A percentile compares a stretch with the other conserved stretches of the same genome.
phyloP scores from a whole-genome alignment of 2,888 invertebrate species.

The Cerastis rubricosa region DNA sequence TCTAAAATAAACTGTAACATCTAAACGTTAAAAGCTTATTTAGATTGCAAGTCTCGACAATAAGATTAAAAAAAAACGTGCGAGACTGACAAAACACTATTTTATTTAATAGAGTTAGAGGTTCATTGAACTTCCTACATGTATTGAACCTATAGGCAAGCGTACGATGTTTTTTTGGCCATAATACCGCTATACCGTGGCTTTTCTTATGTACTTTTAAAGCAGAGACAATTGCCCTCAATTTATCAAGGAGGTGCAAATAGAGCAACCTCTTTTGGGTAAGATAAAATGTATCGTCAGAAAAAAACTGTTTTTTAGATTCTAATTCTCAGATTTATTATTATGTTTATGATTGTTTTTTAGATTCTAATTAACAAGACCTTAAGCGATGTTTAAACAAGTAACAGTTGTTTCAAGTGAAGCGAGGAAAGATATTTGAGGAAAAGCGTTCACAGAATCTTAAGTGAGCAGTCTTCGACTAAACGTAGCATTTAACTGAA shows the following conservation, averaged over 20 bases:
- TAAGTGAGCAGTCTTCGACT: slow-evolving; percentile 2
- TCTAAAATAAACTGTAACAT: slow-evolving; percentile 71
- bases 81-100: slow-evolving; percentile 77
- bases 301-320: neutral
- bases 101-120: slow-evolving; percentile 80
- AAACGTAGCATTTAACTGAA: slow-evolving; percentile 32
- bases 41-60: slow-evolving; percentile 68
- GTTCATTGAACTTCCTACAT: slow-evolving; percentile 77
- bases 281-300: neutral
- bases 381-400: neutral
- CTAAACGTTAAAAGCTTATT: slow-evolving; percentile 67
- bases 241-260: slow-evolving; percentile 58
- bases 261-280: slow-evolving; percentile 24
- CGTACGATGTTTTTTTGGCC: slow-evolving; percentile 72
- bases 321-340: neutral
- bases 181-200: slow-evolving; percentile 57
- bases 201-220: slow-evolving; percentile 51
- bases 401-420: neutral
- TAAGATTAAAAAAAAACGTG: slow-evolving; percentile 80
- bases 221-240: slow-evolving; percentile 56
- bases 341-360: too few relatives aligned
- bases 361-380: neutral
- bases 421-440: slow-evolving; percentile 28
- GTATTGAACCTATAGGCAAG: slow-evolving; percentile 72
- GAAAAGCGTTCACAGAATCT: slow-evolving; percentile 20